Evolutionary conservation across 2,797 vertebrate genomes (phyloP).

Genomic region (Crax fasciolata): DNA sequence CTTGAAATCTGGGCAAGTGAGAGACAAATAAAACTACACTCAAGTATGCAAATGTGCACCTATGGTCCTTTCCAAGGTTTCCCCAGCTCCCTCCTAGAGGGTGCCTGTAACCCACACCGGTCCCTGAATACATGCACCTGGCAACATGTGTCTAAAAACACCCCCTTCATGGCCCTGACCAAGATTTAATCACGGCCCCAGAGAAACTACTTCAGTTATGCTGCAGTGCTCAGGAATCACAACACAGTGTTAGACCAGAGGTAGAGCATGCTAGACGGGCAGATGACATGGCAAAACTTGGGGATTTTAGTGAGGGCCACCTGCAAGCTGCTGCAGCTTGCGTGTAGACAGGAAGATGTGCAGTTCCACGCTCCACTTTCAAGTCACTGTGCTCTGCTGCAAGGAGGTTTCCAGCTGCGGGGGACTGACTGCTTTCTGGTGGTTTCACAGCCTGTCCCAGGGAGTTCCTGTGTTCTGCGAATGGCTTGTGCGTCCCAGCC

Average conservation of each 20-base stretch:
- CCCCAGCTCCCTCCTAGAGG: neutral
- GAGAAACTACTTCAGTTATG: neutral
- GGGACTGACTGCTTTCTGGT: neutral
- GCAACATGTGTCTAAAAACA: neutral
- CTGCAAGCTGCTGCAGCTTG: neutral
- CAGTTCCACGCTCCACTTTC: neutral
- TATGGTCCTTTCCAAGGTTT: neutral
- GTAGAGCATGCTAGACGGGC: accelerated
- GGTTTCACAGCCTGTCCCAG: conserved; percentile 89
- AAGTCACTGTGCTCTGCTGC: neutral
- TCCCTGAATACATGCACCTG: neutral
- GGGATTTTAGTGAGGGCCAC: neutral
- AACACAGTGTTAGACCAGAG: neutral
- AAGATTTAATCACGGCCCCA: neutral
- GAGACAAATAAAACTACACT: neutral
- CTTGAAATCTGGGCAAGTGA: neutral
- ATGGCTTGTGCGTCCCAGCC: conserved; percentile 91
- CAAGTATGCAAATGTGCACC: neutral
- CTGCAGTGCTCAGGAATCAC: accelerated
- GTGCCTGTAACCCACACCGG: neutral
- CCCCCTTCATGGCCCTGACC: neutral
- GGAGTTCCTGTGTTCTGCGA: conserved; percentile 90
- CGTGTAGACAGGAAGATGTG: neutral
- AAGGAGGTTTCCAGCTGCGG: neutral
- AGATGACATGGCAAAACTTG: neutral